These are phyloP conservation scores for Lasioglossum pauxillum DNA, from an alignment of 2,888 invertebrate species.

Conservation along the genomic window DNA sequence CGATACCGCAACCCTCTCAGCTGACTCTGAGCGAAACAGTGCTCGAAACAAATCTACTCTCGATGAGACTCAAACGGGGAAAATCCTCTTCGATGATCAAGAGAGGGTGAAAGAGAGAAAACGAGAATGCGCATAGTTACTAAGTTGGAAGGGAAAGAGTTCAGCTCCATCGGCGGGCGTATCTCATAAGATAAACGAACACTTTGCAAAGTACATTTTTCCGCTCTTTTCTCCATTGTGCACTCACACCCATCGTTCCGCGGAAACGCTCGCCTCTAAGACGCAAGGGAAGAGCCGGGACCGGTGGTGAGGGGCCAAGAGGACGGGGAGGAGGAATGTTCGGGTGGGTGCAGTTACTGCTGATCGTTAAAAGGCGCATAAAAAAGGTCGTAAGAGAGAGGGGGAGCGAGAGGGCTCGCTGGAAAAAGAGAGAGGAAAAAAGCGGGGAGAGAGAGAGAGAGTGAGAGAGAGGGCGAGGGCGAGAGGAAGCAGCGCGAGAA, in stretches of 20 bases:
- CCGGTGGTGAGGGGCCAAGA: constrained; percentile 17
- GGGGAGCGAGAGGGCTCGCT: neutral
- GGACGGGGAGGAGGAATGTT: constrained; percentile 35
- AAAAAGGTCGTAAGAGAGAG: constrained; percentile 64
- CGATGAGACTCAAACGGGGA: neutral
- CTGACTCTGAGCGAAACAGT: neutral
- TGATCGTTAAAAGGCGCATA: constrained; percentile 76
- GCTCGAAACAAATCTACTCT: neutral
- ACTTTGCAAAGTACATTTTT: constrained; percentile 29
- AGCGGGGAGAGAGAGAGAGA: neutral
- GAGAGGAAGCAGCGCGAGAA: constrained; percentile 78
- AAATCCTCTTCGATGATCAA: neutral
- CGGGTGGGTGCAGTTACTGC: constrained; percentile 71
- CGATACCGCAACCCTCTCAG: neutral
- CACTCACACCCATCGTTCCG: constrained; percentile 35
- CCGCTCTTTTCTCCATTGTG: constrained; percentile 33
- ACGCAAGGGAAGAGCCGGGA: constrained; percentile 26
- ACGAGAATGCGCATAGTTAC: neutral
- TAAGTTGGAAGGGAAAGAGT: neutral
- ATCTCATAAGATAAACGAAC: constrained; percentile 33
- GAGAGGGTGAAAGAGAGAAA: neutral
- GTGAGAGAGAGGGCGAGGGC: constrained; percentile 44
- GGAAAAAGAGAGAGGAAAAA: neutral
- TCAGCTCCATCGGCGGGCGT: neutral
- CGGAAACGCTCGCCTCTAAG: constrained; percentile 58